A percentile compares a stretch with the other conserved stretches of the same genome.
Conservation (phyloP, 2,888 invertebrate species). For the Anoplius nigerrimus region DNA sequence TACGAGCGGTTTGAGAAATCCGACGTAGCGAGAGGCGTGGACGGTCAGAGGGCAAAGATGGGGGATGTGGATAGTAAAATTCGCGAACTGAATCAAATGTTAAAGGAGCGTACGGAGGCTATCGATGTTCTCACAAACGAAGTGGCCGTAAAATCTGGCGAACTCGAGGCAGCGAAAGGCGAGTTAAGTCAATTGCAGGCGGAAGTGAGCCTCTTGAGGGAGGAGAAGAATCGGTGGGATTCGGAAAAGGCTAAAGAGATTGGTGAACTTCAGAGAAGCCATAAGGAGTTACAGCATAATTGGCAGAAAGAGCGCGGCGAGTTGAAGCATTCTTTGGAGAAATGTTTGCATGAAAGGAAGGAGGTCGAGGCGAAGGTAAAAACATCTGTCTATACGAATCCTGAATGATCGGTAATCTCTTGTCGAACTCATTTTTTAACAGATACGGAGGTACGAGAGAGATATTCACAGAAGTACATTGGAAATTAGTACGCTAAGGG, state of each 20-base stretch:
- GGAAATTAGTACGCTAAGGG: constrained; percentile 54
- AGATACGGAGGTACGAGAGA: constrained; percentile 50
- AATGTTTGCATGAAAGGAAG: constrained; percentile 33
- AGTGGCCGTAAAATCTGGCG: constrained; percentile 45
- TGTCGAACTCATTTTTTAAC: not conserved
- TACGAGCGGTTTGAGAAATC: not conserved
- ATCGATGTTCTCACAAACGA: constrained; percentile 60
- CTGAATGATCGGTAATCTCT: too few species aligned
- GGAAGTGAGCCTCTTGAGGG: constrained; percentile 51
- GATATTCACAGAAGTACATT: constrained; percentile 56
- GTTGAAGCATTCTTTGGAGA: constrained; percentile 51
- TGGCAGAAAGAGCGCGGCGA: constrained; percentile 53
- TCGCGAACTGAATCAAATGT: constrained; percentile 57
- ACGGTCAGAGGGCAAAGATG: not conserved
- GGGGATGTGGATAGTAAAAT: constrained; percentile 45
- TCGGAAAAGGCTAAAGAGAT: constrained; percentile 56
- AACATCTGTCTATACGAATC: not conserved
- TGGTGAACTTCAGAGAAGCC: constrained; percentile 44
- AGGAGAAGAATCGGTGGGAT: constrained; percentile 46
- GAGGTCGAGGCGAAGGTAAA: constrained; percentile 19
- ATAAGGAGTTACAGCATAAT: constrained; percentile 47
- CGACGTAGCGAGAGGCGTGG: not conserved
- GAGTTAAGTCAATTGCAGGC: constrained; percentile 47
- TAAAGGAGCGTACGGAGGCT: constrained; percentile 58
- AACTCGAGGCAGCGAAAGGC: constrained; percentile 37